Conservation (phyloP, 2,113 vertebrate species). For the Mustelus asterias region DNA sequence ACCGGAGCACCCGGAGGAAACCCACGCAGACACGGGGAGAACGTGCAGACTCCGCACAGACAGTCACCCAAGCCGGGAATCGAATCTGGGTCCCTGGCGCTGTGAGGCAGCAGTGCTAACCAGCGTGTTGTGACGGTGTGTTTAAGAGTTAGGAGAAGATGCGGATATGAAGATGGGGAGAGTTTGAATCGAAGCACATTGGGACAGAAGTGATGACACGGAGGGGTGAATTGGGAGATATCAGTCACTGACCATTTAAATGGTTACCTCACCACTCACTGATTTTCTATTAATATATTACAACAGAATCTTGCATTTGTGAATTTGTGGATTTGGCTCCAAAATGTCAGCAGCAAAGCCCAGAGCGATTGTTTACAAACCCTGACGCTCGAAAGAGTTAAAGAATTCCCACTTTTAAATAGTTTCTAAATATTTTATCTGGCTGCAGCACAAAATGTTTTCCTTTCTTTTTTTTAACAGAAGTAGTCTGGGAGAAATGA, state of each 20-base stretch:
- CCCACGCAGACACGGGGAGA: too few species aligned
- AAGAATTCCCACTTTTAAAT: neutral
- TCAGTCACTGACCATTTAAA: neutral
- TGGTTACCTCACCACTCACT: neutral
- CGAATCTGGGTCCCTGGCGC: too few species aligned
- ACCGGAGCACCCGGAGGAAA: too few species aligned
- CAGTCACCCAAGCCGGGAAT: too few species aligned
- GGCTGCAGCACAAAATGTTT: neutral
- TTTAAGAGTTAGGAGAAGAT: neutral
- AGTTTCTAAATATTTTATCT: neutral
- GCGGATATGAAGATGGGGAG: neutral
- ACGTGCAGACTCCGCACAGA: too few species aligned
- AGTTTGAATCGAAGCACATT: neutral
- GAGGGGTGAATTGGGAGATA: neutral
- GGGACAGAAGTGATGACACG: neutral
- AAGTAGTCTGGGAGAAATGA: neutral
- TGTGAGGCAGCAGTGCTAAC: too few species aligned
- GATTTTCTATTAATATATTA: neutral
- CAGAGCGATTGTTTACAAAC: neutral
- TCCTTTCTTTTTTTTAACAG: neutral
- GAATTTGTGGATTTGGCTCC: neutral
- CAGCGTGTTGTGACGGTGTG: neutral
- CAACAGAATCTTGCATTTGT: neutral
- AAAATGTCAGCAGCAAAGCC: neutral
- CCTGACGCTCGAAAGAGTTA: neutral